Conservation (phyloP, 2,113 vertebrate species). For the Catharus minimus region DNA sequence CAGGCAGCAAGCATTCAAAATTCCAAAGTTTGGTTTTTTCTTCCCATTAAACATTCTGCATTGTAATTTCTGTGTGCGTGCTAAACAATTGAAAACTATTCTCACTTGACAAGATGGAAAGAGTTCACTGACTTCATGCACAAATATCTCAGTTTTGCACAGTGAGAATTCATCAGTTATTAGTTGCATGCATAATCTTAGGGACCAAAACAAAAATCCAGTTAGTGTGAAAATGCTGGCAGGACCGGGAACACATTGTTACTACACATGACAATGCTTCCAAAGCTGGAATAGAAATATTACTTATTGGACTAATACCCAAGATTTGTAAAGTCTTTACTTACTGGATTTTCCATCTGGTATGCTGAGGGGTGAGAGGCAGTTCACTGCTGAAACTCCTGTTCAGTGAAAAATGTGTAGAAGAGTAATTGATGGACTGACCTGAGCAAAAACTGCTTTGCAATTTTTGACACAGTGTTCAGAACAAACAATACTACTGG, state of each 20-base stretch:
- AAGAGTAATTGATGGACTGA: background rate
- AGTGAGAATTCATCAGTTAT: background rate
- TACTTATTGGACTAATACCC: background rate
- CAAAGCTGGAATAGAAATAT: background rate
- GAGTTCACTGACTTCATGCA: background rate
- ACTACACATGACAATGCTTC: background rate
- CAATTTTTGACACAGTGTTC: background rate
- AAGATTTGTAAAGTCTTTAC: background rate
- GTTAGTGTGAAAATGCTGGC: background rate
- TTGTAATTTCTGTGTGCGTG: background rate
- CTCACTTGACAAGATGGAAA: background rate
- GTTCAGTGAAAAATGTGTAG: background rate
- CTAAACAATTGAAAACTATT: background rate
- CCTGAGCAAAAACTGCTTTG: background rate
- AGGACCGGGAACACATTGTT: background rate
- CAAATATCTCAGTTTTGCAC: background rate
- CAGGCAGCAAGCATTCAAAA: background rate
- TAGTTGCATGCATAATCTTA: background rate
- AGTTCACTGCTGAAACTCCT: background rate
- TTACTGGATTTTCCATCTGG: background rate
- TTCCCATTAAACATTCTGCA: background rate
- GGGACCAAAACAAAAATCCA: background rate
- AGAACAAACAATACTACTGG: background rate
- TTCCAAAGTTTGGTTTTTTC: background rate
- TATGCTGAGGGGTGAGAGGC: background rate